Conservation (phyloP, 2,113 vertebrate species). For the Petroica traversi region DNA sequence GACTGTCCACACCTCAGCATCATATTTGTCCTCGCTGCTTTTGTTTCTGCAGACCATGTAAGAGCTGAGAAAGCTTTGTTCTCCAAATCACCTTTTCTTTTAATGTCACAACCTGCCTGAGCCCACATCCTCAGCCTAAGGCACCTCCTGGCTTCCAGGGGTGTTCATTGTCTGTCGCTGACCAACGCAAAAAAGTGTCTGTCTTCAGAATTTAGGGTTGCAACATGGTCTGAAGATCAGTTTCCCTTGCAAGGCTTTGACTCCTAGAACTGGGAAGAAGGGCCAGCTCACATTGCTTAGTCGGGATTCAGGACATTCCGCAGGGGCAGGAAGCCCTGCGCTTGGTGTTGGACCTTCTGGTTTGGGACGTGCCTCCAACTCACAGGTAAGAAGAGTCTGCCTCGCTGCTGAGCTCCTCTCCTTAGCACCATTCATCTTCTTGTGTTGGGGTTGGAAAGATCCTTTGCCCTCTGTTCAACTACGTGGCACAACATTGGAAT, state of each 20-base stretch:
- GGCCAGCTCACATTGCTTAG: constrained; percentile 48
- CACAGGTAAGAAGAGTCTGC: constrained; percentile 47
- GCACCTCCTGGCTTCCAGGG: not conserved
- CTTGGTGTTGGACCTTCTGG: constrained; percentile 41
- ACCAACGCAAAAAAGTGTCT: constrained; percentile 40
- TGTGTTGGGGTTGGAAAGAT: constrained; percentile 5
- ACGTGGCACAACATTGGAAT: not conserved
- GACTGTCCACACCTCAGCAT: not conserved
- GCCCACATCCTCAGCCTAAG: constrained; percentile 4
- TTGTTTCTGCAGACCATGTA: constrained; percentile 32
- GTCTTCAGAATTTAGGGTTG: constrained; percentile 60
- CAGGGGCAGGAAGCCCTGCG: constrained; percentile 46
- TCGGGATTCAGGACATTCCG: constrained; percentile 23
- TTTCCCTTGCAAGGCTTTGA: constrained; percentile 62
- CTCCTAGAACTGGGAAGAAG: constrained; percentile 57
- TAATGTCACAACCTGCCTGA: constrained; percentile 14
- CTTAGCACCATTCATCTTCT: not conserved
- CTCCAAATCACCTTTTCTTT: constrained; percentile 13
- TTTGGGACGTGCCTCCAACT: constrained; percentile 52
- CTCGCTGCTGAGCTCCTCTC: constrained; percentile 15
- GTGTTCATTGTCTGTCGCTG: constrained; percentile 15
- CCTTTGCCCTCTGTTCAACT: not conserved
- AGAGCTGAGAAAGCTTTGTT: constrained; percentile 19
- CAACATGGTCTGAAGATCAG: constrained; percentile 54
- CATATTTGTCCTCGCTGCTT: constrained; percentile 21